Base-by-base conservation (phyloP, 2,797 vertebrate species). In the Phoxinus dragarum region DNA sequence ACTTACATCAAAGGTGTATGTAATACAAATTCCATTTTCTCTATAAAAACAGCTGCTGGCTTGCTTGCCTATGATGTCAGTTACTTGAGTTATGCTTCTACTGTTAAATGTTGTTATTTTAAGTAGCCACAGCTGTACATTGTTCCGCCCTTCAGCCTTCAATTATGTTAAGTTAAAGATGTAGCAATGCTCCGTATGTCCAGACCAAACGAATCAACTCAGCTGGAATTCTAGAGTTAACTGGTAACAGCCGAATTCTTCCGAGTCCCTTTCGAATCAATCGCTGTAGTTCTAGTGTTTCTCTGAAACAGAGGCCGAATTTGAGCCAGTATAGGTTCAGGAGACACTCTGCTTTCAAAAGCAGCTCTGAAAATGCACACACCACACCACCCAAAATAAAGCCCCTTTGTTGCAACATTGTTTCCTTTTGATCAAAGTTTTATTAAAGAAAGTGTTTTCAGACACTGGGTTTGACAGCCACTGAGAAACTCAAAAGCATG, bases 161-260 rank as follows among this genome's bases (percentile, higher is more conserved):
- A 47, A 49, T 83, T 31, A 34, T 66, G 75, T 59, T 71, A 69
- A 68, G 47, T 42, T 77, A 67, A 40, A 84, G 27, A 64, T 64
- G 4, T 31, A 64, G 59, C 27, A 64, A 64, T 64, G 34, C 34
- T 42, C n/a, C 12, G 69, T 56, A 61, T 36, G 44, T 79, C 74
- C 64, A 71, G 52, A 56, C 38, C 64, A 78, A 80, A 72, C 21
- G 16, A 80, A 71, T 61, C 27, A 61, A 31, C 73, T 68, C 47
- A n/a, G 44, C 71, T 74, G 81, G 54, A 80, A 36, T 66, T 66
- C 54, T n/a, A 19, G 61, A 64, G 69, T 64, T 69, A 21, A 36
- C 12, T 71, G 67, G 40, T 54, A 49, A 31, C 66, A n/a, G 40
- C 52, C 61, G n/a, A 47, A 61, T 47, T 72, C 38, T 27, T 27